Conservation (phyloP, 1,140 invertebrate genomes). For the Oreohelix idahoensis region DNA sequence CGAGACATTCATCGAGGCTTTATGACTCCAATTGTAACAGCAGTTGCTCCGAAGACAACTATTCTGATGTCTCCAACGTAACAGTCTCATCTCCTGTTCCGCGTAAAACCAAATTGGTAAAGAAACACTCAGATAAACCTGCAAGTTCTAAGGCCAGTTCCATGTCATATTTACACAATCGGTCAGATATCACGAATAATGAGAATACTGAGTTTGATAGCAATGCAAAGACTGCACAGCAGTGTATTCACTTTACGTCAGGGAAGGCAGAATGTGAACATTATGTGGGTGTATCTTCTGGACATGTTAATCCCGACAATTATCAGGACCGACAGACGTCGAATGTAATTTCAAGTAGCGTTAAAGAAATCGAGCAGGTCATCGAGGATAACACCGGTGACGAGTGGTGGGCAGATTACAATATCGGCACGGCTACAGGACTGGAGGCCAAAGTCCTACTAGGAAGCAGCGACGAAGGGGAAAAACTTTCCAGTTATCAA, state of each 20-base stretch:
- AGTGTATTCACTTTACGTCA: neutral
- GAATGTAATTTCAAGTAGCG: neutral
- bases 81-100: neutral
- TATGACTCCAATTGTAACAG: slow-evolving; percentile 3
- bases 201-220: no score
- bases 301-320: no score
- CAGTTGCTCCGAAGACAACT: slow-evolving; percentile 33
- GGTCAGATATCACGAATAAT: neutral
- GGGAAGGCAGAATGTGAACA: neutral
- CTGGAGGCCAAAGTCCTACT: neutral
- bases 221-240: neutral
- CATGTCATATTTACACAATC: no score
- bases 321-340: no score
- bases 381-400: neutral
- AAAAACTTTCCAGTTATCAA: neutral
- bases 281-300: neutral
- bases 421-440: neutral
- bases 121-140: slow-evolving; percentile 1
- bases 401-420: slow-evolving; percentile 27
- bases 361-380: neutral
- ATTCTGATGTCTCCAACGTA: slow-evolving; percentile 20
- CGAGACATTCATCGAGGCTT: neutral
- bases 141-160: neutral
- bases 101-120: slow-evolving; percentile 8
- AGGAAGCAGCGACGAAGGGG: neutral